phyloP scores from a whole-genome alignment of 2,888 invertebrate species.

The Gortyna flavago region DNA sequence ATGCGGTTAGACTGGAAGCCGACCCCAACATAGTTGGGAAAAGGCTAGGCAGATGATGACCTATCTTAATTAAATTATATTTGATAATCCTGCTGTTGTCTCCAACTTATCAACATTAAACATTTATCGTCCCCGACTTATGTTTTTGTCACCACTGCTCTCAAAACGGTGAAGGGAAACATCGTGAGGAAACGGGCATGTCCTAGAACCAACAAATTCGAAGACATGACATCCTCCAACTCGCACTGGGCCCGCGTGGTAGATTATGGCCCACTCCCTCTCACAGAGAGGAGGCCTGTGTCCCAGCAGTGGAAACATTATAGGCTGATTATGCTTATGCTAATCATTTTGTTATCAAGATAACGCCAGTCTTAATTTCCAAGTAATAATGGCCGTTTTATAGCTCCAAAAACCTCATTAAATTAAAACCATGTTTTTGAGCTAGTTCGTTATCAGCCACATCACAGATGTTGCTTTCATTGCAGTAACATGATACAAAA shows the following conservation, averaged over 20 bases:
- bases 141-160: neutral
- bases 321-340: neutral
- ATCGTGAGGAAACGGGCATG: neutral
- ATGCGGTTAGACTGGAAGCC: too few relatives aligned
- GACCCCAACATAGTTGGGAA: too few relatives aligned
- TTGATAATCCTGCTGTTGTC: neutral
- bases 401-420: slow-evolving; percentile 4
- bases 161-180: neutral
- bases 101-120: neutral
- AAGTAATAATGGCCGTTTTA: neutral
- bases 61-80: neutral
- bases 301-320: neutral
- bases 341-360: slow-evolving; percentile 3
- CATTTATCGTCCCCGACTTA: neutral
- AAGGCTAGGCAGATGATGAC: too few relatives aligned
- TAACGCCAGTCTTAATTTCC: neutral
- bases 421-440: slow-evolving; percentile 10
- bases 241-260: neutral
- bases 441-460: neutral
- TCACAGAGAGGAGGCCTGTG: neutral
- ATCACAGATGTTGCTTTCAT: neutral
- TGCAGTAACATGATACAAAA: neutral
- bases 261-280: neutral
- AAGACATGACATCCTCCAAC: neutral
- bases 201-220: neutral